phyloP scores from a whole-genome alignment of 2,888 invertebrate species.

The Dryocosmus kuriphilus region DNA sequence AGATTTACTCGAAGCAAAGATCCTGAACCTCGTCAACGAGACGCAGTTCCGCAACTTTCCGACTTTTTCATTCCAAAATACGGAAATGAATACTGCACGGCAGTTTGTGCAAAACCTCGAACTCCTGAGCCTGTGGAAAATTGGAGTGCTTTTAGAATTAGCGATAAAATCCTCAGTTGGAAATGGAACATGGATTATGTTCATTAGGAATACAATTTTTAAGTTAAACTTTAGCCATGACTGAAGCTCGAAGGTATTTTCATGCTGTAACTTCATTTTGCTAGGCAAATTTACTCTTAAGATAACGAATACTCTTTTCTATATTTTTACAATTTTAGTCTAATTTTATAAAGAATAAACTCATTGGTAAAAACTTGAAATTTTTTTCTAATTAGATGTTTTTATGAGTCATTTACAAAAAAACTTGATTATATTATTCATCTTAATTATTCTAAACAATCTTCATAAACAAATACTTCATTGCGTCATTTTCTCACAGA shows the following conservation, averaged over 20 bases:
- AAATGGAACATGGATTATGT: slow-evolving; percentile 52
- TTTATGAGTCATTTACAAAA: too few species aligned
- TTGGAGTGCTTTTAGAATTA: slow-evolving; percentile 68
- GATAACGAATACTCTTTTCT: slow-evolving; percentile 46
- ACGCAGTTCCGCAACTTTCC: slow-evolving; percentile 65
- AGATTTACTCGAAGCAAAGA: slow-evolving; percentile 69
- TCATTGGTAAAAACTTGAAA: not conserved
- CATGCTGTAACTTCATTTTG: not conserved
- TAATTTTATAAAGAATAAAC: not conserved
- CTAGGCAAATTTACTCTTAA: slow-evolving; percentile 4
- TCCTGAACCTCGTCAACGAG: slow-evolving; percentile 69
- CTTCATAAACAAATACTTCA: too few species aligned
- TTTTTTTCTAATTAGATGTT: too few species aligned
- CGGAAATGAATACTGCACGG: slow-evolving; percentile 63
- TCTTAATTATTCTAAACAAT: too few species aligned
- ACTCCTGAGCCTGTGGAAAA: slow-evolving; percentile 60
- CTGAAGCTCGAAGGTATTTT: slow-evolving; percentile 5
- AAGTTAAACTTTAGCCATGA: slow-evolving; percentile 1
- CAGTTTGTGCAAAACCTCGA: slow-evolving; percentile 58
- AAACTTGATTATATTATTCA: too few species aligned
- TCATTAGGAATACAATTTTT: not conserved
- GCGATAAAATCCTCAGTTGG: slow-evolving; percentile 69
- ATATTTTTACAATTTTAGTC: slow-evolving; percentile 4
- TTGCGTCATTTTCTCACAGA: too few species aligned
- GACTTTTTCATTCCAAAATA: slow-evolving; percentile 68